phyloP scores from a whole-genome alignment of 2,797 vertebrate species.

The Champsocephalus esox region DNA sequence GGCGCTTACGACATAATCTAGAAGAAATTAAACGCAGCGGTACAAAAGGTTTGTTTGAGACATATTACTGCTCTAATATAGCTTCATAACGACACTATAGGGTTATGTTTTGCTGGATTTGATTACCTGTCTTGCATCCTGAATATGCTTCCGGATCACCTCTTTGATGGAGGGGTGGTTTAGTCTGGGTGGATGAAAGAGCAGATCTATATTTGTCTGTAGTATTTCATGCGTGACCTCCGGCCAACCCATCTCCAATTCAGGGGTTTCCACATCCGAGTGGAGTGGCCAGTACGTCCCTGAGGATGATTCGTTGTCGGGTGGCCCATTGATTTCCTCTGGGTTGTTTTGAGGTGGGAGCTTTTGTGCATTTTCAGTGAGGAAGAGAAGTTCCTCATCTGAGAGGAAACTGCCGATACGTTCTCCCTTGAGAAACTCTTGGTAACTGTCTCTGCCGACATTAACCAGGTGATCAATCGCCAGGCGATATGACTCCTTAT shows the following conservation, averaged over 20 bases:
- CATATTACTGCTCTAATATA: background rate
- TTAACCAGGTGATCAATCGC: conserved; percentile 91
- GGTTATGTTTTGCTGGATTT: background rate
- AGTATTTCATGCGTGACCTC: conserved; percentile 85
- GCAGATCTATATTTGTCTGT: conserved; percentile 91
- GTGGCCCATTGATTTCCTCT: conserved; percentile 73
- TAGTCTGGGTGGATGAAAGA: conserved; percentile 93
- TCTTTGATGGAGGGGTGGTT: conserved; percentile 96
- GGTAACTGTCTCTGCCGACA: conserved; percentile 87
- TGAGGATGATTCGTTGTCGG: conserved; percentile 88
- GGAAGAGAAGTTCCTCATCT: conserved; percentile 91
- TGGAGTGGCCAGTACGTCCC: conserved; percentile 97
- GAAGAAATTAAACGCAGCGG: background rate
- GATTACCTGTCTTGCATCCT: conserved; percentile 95
- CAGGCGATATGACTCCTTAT: conserved; percentile 94
- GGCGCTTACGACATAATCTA: conserved; percentile 1
- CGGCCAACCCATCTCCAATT: conserved; percentile 97
- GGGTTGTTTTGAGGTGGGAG: conserved; percentile 66
- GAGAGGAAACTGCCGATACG: conserved; percentile 91
- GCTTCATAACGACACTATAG: too few species aligned
- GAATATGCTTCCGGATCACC: conserved; percentile 92
- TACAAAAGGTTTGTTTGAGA: background rate
- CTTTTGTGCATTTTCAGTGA: conserved; percentile 86
- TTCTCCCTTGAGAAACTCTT: conserved; percentile 91
- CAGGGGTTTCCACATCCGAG: conserved; percentile 93